Evolutionary conservation across 2,888 invertebrate genomes (phyloP), one percentile per base, ranked within the genome.

Genomic region (Drosophila diplacantha): DNA sequence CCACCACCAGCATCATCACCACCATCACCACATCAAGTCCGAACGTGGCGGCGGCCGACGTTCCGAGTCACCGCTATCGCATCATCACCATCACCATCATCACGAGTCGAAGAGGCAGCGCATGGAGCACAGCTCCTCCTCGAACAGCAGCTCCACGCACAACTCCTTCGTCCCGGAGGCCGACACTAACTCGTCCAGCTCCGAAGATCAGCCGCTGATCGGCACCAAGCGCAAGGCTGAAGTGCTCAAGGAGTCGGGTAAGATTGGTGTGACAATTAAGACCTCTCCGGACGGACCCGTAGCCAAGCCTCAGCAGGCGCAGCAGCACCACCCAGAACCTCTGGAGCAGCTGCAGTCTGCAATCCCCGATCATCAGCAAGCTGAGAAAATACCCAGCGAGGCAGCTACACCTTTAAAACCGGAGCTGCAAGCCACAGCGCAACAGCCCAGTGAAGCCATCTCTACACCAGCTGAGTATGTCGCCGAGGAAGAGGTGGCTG

Each of bases 231-330:
- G 96, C 82, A 96, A 96, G 89, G 96, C 95, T 0, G 96, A 96
- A 84, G 95, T 96, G 6, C 90, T 95, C 43, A 93, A 94, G 79
- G 96, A 95, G 87, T 95, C 95, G 3, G 96, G 96, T 6, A 96
- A 96, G 89, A 96, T 96, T 75, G 96, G 96, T 47, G 95, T 96
- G 49, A 96, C 96, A 52, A 96, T 96, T 72, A 96, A 95, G 44
- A 95, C 94, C 62, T 92, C 92, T 71, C 88, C 88, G 4, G 87
- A 87, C 71, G 87, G 86, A 18, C 86, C 88, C 22, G 38, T 47
- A 5, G 46, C 79, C 2, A 80, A 83, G 41, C 61, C 67, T 8
- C 77, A 90, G 89, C 57, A 50, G 20, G 50, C 80, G 6, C 89
- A 90, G 24, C 87, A 90, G 37, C 88, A 89, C 1, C 61, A 37